These are phyloP conservation scores for Gasterosteus nipponicus DNA, from an alignment of 2,113 vertebrate genomes.

Conservation along the genomic window DNA sequence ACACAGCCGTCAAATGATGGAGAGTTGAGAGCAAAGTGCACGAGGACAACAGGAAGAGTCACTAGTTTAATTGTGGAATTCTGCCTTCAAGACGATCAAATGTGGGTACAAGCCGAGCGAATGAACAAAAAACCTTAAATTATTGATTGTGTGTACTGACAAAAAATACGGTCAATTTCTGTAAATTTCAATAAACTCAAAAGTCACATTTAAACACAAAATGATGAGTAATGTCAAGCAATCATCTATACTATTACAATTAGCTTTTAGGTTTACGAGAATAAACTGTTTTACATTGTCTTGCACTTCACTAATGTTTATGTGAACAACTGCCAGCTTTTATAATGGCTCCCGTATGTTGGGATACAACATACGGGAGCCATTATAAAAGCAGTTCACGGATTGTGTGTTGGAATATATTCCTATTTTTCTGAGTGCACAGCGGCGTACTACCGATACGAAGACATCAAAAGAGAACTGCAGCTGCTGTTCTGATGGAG, in stretches of 20 bases:
- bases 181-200: neutral
- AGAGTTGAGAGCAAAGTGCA: too few relatives aligned
- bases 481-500: neutral
- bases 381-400: too few relatives aligned
- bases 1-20: too few relatives aligned
- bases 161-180: neutral
- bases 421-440: neutral
- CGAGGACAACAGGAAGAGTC: too few relatives aligned
- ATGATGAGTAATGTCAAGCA: neutral
- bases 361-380: too few relatives aligned
- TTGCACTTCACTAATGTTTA: neutral
- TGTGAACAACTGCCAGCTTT: neutral
- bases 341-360: neutral
- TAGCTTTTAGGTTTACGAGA: neutral
- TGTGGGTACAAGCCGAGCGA: slow-evolving; percentile 23
- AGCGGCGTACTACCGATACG: neutral
- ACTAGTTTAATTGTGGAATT: too few relatives aligned
- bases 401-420: neutral
- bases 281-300: neutral
- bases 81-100: neutral
- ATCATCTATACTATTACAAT: neutral
- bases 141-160: neutral
- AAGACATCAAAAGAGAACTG: neutral
- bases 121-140: neutral
- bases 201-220: neutral